Evolutionary conservation across 2,797 vertebrate genomes (phyloP), one percentile per base, ranked within the genome.

Genomic region (Brotula barbata): DNA sequence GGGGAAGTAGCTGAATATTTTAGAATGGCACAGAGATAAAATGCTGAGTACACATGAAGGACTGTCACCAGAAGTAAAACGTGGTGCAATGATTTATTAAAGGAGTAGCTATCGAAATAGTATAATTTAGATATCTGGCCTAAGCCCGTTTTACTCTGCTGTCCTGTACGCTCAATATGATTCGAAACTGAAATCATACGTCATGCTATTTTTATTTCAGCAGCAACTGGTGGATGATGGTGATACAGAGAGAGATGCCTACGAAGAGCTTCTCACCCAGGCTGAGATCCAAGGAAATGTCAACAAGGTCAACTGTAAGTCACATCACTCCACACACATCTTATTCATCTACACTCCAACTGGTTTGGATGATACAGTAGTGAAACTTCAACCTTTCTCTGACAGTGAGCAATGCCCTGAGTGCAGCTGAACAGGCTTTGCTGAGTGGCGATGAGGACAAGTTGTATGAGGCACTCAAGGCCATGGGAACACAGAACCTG

Each of bases 281-380:
- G 97, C 97, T 39, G 97, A 99, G 75, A 98, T 99, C 78, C 97
- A 99, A 75, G 97, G 97, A 74, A 99, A 99, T 19, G 52, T 98
- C 81, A 99, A 96, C 89, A 95, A 94, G 90, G 94, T 99, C 69
- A 99, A 99, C 21, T 77, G 97, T 99, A 83, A 85, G 94, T 89
- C 42, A 56, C 31, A 2, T 14, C 7, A 6, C 7, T 33, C 6
- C 48, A 5, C 15, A 15, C 12, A n/a, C n/a, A 6, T 8, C 12
- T 11, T 7, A 4, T 22, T 12, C 19, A 12, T 41, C 37, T 20
- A 1, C 5, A 49, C 41, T 1, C 42, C 3, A 20, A 37, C 12
- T 20, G 17, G 41, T 20, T 77, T 12, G 37, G 51, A 2, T 2
- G 28, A 14, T 1, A 14, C 50, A 3, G 19, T 9, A 0, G 14